These are phyloP conservation scores for Muschampia plurimacula DNA, from an alignment of 2,888 invertebrate genomes.

Conservation along the genomic window DNA sequence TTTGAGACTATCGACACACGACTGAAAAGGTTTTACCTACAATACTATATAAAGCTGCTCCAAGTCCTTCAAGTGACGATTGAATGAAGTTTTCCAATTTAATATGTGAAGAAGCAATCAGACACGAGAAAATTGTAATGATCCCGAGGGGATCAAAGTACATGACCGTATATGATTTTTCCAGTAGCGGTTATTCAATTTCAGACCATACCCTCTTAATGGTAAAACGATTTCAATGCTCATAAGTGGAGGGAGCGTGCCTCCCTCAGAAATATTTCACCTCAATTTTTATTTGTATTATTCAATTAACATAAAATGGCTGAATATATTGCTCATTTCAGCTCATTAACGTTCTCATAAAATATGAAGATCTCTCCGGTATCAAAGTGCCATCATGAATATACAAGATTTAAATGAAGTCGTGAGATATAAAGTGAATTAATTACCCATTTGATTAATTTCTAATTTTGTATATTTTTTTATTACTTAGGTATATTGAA, in stretches of 20 bases:
- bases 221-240: constrained; percentile 4
- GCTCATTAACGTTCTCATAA: constrained; percentile 4
- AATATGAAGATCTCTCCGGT: background rate
- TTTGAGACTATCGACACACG: no score
- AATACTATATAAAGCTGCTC: no score
- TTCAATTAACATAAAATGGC: constrained; percentile 2
- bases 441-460: background rate
- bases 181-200: background rate
- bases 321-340: constrained; percentile 9
- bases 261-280: background rate
- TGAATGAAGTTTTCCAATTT: no score
- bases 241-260: background rate
- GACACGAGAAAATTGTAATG: background rate
- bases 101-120: background rate
- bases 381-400: constrained; percentile 14
- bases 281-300: constrained; percentile 1
- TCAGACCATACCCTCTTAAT: background rate
- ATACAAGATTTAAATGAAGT: constrained; percentile 7
- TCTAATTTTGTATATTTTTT: background rate
- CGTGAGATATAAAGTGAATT: background rate
- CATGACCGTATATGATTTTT: background rate
- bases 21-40: no score
- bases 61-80: no score
- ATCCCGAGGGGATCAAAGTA: background rate
- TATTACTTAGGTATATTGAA: background rate